Conservation (phyloP, 2,888 invertebrate species). For the Thera obeliscata region DNA sequence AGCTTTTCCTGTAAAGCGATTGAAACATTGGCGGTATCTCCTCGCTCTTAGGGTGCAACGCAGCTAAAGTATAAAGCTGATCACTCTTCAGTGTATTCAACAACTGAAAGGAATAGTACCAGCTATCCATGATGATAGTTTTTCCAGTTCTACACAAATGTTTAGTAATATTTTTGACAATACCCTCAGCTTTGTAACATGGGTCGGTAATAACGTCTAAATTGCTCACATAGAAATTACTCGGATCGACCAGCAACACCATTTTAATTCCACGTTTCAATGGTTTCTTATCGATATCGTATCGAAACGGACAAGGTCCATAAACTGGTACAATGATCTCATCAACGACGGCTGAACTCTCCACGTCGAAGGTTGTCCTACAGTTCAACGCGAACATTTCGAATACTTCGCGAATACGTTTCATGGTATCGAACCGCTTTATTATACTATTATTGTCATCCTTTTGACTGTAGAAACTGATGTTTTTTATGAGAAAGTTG, state of each 20-base stretch:
- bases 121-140: conserved; percentile 71
- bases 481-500: conserved; percentile 67
- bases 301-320: conserved; percentile 76
- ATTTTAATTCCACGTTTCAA: conserved; percentile 72
- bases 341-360: conserved; percentile 68
- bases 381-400: conserved; percentile 78
- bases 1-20: conserved; percentile 60
- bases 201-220: conserved; percentile 73
- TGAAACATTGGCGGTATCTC: conserved; percentile 70
- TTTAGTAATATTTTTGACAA: conserved; percentile 66
- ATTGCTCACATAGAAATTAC: conserved; percentile 74
- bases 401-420: conserved; percentile 72
- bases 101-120: conserved; percentile 65
- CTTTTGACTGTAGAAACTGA: conserved; percentile 65
- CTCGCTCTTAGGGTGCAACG: conserved; percentile 63
- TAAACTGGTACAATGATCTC: conserved; percentile 73
- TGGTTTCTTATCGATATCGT: conserved; percentile 68
- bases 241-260: conserved; percentile 68
- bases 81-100: conserved; percentile 61
- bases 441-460: conserved; percentile 52
- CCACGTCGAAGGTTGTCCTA: conserved; percentile 64
- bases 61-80: conserved; percentile 65
- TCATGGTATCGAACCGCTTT: conserved; percentile 65
- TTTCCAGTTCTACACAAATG: conserved; percentile 68
- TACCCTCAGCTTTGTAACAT: conserved; percentile 64